A percentile compares a stretch with the other conserved stretches of the same genome.
These are phyloP conservation scores for Crossocerus cetratus DNA, from an alignment of 2,888 invertebrate genomes.

Conservation along the genomic window DNA sequence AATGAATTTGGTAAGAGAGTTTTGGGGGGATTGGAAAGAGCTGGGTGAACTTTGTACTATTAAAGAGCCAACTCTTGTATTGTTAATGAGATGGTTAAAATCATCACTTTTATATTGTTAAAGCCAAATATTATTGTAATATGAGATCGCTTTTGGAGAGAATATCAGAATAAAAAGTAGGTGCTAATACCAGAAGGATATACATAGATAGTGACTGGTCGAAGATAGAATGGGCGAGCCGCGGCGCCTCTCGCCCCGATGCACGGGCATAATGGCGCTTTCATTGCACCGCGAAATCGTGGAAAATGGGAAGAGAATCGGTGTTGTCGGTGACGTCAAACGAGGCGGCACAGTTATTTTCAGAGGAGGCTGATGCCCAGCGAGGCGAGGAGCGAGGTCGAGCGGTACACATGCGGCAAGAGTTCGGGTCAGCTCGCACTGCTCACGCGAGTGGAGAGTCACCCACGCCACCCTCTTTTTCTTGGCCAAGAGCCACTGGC, in stretches of 20 bases:
- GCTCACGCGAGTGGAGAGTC: constrained; percentile 55
- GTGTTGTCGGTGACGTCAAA: constrained; percentile 62
- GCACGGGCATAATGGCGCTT: constrained; percentile 33
- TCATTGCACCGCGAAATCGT: constrained; percentile 33
- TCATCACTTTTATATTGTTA: too few species aligned
- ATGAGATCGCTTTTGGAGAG: too few species aligned
- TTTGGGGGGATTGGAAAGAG: too few species aligned
- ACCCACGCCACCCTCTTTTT: constrained; percentile 66
- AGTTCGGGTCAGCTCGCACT: constrained; percentile 59
- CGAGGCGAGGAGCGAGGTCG: constrained; percentile 54
- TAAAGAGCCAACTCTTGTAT: too few species aligned
- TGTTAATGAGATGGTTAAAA: too few species aligned
- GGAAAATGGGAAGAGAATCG: constrained; percentile 39
- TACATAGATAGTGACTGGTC: too few species aligned
- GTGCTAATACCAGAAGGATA: too few species aligned
- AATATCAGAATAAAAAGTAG: too few species aligned
- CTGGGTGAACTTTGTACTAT: too few species aligned
- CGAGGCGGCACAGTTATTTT: constrained; percentile 60
- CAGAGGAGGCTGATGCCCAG: constrained; percentile 41
- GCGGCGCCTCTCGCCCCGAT: constrained; percentile 1
- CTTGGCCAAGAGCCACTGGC: constrained; percentile 52
- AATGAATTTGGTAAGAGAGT: too few species aligned
- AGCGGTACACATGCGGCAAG: constrained; percentile 48
- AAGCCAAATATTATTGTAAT: too few species aligned
- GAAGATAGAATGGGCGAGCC: too few species aligned